Evolutionary conservation across 2,888 invertebrate species (phyloP).

Genomic region (Lithophane ornitopus): DNA sequence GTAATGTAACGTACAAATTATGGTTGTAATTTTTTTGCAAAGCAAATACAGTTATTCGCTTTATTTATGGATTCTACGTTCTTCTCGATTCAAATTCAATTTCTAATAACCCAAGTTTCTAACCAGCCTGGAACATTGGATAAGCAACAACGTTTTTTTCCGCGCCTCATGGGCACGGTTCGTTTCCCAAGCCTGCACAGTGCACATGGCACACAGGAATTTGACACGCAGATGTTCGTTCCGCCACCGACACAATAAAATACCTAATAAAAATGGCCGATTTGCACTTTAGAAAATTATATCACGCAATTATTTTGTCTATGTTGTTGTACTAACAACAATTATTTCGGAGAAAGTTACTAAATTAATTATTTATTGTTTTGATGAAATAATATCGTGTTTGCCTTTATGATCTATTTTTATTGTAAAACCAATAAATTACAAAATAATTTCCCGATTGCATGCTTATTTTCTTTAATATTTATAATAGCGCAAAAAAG

Average conservation of each 20-base stretch:
- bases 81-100: constrained; percentile 5
- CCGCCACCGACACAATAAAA: constrained; percentile 84
- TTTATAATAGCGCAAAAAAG: neutral
- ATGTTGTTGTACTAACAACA: neutral
- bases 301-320: constrained; percentile 32
- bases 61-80: neutral
- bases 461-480: constrained; percentile 7
- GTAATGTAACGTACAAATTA: too few species aligned
- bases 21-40: too few species aligned
- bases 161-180: constrained; percentile 81
- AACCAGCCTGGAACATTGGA: constrained; percentile 59
- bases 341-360: constrained; percentile 7
- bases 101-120: constrained; percentile 14
- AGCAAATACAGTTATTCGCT: too few species aligned
- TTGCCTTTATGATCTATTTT: neutral
- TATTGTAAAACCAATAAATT: constrained; percentile 7
- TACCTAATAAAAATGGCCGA: constrained; percentile 84
- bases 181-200: constrained; percentile 89
- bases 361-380: neutral
- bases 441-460: neutral
- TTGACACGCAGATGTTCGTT: constrained; percentile 90
- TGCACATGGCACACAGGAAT: constrained; percentile 89
- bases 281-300: constrained; percentile 70
- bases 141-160: constrained; percentile 76
- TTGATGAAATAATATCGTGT: neutral